These are phyloP conservation scores for Neostethus bicornis DNA, from an alignment of 2,797 vertebrate species.

Conservation along the genomic window DNA sequence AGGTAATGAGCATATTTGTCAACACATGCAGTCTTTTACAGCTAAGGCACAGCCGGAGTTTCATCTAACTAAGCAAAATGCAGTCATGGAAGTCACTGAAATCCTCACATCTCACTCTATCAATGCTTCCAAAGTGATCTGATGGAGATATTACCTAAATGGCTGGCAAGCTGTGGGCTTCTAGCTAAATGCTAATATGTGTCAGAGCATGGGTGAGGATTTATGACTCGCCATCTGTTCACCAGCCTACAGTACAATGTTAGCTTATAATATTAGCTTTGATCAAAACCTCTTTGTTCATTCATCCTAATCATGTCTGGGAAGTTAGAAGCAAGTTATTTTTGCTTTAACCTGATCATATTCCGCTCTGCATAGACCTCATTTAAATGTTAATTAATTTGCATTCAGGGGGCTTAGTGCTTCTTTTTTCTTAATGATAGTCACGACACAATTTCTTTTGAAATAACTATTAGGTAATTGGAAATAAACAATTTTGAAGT, in stretches of 20 bases:
- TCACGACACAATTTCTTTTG: slow-evolving; percentile 47
- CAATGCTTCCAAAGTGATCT: slow-evolving; percentile 83
- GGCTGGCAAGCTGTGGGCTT: slow-evolving; percentile 83
- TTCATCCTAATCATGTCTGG: slow-evolving; percentile 80
- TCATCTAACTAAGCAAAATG: slow-evolving; percentile 61
- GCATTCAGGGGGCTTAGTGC: slow-evolving; percentile 54
- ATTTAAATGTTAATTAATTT: slow-evolving; percentile 73
- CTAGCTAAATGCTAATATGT: slow-evolving; percentile 86
- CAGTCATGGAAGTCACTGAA: slow-evolving; percentile 59
- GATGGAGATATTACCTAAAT: slow-evolving; percentile 86
- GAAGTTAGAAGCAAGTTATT: slow-evolving; percentile 70
- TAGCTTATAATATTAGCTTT: slow-evolving; percentile 85
- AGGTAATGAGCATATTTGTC: slow-evolving; percentile 66
- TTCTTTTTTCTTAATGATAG: slow-evolving; percentile 51
- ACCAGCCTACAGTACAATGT: slow-evolving; percentile 82
- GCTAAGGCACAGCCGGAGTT: slow-evolving; percentile 59
- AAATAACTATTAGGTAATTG: slow-evolving; percentile 29
- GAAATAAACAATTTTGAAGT: slow-evolving; percentile 32
- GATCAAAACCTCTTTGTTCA: slow-evolving; percentile 83
- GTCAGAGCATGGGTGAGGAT: slow-evolving; percentile 81
- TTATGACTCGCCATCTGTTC: slow-evolving; percentile 86
- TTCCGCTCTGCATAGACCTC: slow-evolving; percentile 53
- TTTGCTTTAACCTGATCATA: slow-evolving; percentile 63
- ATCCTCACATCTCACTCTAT: slow-evolving; percentile 74
- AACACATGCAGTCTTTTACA: slow-evolving; percentile 56